phyloP scores from a whole-genome alignment of 2,888 invertebrate species.

The Chrysina gloriosa region DNA sequence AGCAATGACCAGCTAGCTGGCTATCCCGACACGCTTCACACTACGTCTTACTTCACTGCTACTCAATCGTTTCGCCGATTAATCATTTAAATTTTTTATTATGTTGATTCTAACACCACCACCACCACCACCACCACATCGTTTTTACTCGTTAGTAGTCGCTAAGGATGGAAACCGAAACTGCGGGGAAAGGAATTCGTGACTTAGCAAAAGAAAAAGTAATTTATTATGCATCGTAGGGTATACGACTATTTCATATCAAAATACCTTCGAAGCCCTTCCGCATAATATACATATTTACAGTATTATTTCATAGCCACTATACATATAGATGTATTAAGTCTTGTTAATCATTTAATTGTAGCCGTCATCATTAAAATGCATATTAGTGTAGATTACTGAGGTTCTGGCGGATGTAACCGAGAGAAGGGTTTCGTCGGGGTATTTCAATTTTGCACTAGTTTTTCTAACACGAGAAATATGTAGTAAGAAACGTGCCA shows the following conservation, averaged over 20 bases:
- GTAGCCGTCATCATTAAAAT: not conserved
- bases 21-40: constrained; percentile 49
- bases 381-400: constrained; percentile 1
- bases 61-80: constrained; percentile 40
- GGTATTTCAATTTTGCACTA: constrained; percentile 15
- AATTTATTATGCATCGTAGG: constrained; percentile 25
- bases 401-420: not conserved
- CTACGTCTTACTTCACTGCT: constrained; percentile 51
- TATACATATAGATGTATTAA: not conserved
- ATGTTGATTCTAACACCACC: no score
- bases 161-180: no score
- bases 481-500: constrained; percentile 23
- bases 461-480: constrained; percentile 22
- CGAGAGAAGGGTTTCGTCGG: constrained; percentile 1
- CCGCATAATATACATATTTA: not conserved
- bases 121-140: no score
- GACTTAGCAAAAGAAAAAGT: constrained; percentile 23
- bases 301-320: constrained; percentile 14
- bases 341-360: constrained; percentile 9
- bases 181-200: not conserved
- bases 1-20: constrained; percentile 54
- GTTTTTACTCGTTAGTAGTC: no score
- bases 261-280: constrained; percentile 17
- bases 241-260: constrained; percentile 9
- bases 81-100: constrained; percentile 23